Evolutionary conservation across 2,888 invertebrate species (phyloP).

Genomic region (Scaptomyza reducta): DNA sequence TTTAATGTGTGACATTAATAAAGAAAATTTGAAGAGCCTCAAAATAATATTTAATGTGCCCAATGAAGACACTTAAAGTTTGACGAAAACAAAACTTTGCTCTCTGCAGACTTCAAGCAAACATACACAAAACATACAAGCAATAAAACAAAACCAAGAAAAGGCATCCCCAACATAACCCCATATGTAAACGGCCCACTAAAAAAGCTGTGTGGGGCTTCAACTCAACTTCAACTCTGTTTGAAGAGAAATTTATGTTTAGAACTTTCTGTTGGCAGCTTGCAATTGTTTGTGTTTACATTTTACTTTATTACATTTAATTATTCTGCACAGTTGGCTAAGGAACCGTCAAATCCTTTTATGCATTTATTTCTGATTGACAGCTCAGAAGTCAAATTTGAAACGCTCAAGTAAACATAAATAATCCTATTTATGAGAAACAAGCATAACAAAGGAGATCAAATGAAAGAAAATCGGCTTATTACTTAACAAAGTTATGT

Average conservation of each 20-base stretch:
- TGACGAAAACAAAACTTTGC: neutral
- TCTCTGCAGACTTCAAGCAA: too few species aligned
- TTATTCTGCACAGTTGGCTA: slow-evolving; percentile 17
- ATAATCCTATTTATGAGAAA: slow-evolving; percentile 29
- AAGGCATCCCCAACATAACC: neutral
- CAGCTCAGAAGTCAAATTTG: slow-evolving; percentile 3
- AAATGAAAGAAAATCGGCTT: neutral
- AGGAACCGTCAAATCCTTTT: slow-evolving; percentile 5
- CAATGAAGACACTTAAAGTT: neutral
- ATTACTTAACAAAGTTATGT: slow-evolving; percentile 3
- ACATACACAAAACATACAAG: neutral
- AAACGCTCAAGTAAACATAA: slow-evolving; percentile 26
- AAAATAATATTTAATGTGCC: neutral
- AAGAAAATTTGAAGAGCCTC: neutral
- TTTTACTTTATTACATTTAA: slow-evolving; percentile 20
- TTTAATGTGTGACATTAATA: neutral
- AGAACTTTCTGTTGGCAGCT: slow-evolving; percentile 13
- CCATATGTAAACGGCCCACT: neutral
- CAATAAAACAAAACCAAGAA: neutral
- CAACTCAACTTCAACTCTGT: neutral
- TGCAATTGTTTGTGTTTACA: slow-evolving; percentile 12
- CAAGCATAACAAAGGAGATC: neutral
- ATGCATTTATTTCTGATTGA: slow-evolving; percentile 16
- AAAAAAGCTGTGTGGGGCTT: neutral
- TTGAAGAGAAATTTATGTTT: slow-evolving; percentile 4